Evolutionary conservation across 2,888 invertebrate species (phyloP).

Genomic region (Chymomyza procnemis): DNA sequence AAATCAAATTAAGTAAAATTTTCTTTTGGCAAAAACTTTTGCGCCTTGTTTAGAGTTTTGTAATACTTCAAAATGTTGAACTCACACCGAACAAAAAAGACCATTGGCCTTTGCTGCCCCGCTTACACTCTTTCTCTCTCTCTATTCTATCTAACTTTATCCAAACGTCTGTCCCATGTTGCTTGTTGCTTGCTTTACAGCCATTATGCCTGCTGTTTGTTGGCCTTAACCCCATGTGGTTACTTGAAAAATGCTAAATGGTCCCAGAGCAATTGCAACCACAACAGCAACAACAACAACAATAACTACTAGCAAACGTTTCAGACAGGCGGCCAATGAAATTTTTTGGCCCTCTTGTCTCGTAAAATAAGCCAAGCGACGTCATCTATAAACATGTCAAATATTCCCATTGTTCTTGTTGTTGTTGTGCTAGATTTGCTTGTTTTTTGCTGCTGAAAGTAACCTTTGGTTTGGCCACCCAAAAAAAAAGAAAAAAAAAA

Average conservation of each 20-base stretch:
- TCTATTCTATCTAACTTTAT: not conserved
- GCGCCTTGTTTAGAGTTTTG: slow-evolving; percentile 63
- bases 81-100: not conserved
- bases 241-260: slow-evolving; percentile 73
- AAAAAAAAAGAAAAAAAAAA: too few species aligned
- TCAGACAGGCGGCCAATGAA: slow-evolving; percentile 29
- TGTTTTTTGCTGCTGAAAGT: not conserved
- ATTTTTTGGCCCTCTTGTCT: slow-evolving; percentile 29
- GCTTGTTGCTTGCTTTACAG: slow-evolving; percentile 36
- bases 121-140: slow-evolving; percentile 3
- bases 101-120: slow-evolving; percentile 1
- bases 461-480: not conserved
- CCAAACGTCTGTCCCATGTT: slow-evolving; percentile 30
- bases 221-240: slow-evolving; percentile 72
- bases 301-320: slow-evolving; percentile 7
- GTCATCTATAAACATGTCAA: slow-evolving; percentile 25
- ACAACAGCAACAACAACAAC: slow-evolving; percentile 41
- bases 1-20: slow-evolving; percentile 72
- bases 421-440: not conserved
- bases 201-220: slow-evolving; percentile 41
- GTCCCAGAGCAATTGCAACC: slow-evolving; percentile 68
- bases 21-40: slow-evolving; percentile 57
- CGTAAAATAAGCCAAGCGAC: slow-evolving; percentile 34
- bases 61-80: slow-evolving; percentile 52
- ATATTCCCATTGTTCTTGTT: not conserved